A percentile compares a stretch with the other conserved stretches of the same genome.
These are phyloP conservation scores for Penaeus indicus DNA, from an alignment of 1,140 invertebrate species.

Conservation along the genomic window DNA sequence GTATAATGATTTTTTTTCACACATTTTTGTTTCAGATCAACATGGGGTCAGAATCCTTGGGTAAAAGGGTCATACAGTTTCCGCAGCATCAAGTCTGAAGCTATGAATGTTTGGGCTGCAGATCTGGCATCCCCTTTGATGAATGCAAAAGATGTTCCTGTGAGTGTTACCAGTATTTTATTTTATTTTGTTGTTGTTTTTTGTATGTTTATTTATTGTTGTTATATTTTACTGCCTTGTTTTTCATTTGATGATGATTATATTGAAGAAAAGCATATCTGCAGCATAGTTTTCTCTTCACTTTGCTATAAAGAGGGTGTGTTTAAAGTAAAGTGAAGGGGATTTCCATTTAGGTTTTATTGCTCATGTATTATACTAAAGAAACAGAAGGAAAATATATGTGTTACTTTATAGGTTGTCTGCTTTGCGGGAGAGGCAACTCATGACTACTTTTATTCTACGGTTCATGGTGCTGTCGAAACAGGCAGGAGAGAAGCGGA, in stretches of 20 bases:
- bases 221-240: neutral
- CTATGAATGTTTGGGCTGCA: slow-evolving; percentile 18
- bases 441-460: slow-evolving; percentile 48
- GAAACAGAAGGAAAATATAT: no score
- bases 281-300: no score
- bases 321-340: no score
- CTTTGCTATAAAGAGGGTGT: no score
- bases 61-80: slow-evolving; percentile 48
- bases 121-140: slow-evolving; percentile 45
- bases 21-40: slow-evolving; percentile 23
- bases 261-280: no score
- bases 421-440: slow-evolving; percentile 59
- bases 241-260: neutral
- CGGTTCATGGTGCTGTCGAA: slow-evolving; percentile 54
- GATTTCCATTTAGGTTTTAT: no score
- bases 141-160: slow-evolving; percentile 6
- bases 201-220: neutral
- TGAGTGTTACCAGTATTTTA: slow-evolving; percentile 3
- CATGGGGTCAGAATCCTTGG: slow-evolving; percentile 42
- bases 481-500: slow-evolving; percentile 50
- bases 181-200: neutral
- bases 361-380: no score
- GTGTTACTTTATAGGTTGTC: slow-evolving; percentile 21
- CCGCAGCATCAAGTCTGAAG: slow-evolving; percentile 34
- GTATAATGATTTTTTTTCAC: no score